These are phyloP conservation scores for Vanessa atalanta DNA, from an alignment of 1,140 invertebrate species.

Conservation along the genomic window DNA sequence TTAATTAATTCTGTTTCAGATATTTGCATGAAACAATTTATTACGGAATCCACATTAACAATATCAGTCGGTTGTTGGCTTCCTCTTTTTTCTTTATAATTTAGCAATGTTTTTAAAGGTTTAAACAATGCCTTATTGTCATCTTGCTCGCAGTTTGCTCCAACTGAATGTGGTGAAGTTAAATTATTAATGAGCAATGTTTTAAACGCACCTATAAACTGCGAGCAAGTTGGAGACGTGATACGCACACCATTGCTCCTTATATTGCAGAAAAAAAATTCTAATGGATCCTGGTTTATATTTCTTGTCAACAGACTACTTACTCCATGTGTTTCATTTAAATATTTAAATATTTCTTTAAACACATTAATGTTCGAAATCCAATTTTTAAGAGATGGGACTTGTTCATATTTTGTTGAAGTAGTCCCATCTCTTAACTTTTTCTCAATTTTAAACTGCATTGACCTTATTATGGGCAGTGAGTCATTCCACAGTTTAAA, in stretches of 20 bases:
- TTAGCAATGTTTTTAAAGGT: slow-evolving; percentile 19
- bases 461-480: slow-evolving; percentile 8
- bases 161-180: no score
- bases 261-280: no score
- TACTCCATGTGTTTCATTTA: slow-evolving; percentile 29
- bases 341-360: slow-evolving; percentile 30
- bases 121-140: slow-evolving; percentile 12
- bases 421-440: slow-evolving; percentile 11
- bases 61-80: slow-evolving; percentile 9
- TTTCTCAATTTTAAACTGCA: slow-evolving; percentile 3
- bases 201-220: no score
- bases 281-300: no score
- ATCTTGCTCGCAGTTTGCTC: no score
- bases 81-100: slow-evolving; percentile 17
- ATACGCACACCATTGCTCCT: no score
- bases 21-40: slow-evolving; percentile 21
- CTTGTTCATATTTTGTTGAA: slow-evolving; percentile 28
- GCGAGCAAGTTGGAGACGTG: no score
- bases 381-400: slow-evolving; percentile 35
- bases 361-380: slow-evolving; percentile 12
- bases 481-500: slow-evolving; percentile 6
- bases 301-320: slow-evolving; percentile 38
- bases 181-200: no score
- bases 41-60: slow-evolving; percentile 22
- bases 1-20: slow-evolving; percentile 15